Percentiles rank a stretch among this genome's conserved stretches.
Conservation (phyloP, 64 coral and sea anemone species). For the Orbicella faveolata region DNA sequence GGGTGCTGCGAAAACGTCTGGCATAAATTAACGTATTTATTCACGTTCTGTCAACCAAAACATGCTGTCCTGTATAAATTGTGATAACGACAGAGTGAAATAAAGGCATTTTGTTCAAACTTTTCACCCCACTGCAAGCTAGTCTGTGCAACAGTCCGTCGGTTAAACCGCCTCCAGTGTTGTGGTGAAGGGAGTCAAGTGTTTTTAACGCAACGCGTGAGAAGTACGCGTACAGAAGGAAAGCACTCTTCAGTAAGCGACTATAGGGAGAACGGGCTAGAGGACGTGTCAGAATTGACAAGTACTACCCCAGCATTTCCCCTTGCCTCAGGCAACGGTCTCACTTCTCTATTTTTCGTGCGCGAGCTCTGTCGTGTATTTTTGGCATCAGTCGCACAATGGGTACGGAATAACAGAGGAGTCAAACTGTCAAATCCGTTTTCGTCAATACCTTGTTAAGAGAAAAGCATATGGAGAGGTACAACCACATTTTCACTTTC, state of each 20-base stretch:
- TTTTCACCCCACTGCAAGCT: neutral
- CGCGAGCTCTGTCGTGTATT: neutral
- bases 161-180: too few relatives aligned
- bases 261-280: too few relatives aligned
- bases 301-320: neutral
- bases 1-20: too few relatives aligned
- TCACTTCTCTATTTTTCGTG: neutral
- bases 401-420: neutral
- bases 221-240: too few relatives aligned
- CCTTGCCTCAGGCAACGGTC: neutral
- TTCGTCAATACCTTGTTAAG: too few relatives aligned
- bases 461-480: too few relatives aligned
- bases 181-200: too few relatives aligned
- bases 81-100: neutral
- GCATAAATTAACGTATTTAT: too few relatives aligned
- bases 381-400: neutral
- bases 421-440: neutral
- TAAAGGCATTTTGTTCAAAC: neutral
- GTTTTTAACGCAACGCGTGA: too few relatives aligned
- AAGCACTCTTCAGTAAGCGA: too few relatives aligned
- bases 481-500: neutral
- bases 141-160: too few relatives aligned
- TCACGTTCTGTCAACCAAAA: neutral
- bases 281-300: too few relatives aligned
- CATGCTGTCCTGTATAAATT: neutral